Percentiles rank a stretch among this genome's conserved stretches.
These are phyloP conservation scores for Bovichtus variegatus DNA, from an alignment of 2,797 vertebrate genomes.

Conservation along the genomic window DNA sequence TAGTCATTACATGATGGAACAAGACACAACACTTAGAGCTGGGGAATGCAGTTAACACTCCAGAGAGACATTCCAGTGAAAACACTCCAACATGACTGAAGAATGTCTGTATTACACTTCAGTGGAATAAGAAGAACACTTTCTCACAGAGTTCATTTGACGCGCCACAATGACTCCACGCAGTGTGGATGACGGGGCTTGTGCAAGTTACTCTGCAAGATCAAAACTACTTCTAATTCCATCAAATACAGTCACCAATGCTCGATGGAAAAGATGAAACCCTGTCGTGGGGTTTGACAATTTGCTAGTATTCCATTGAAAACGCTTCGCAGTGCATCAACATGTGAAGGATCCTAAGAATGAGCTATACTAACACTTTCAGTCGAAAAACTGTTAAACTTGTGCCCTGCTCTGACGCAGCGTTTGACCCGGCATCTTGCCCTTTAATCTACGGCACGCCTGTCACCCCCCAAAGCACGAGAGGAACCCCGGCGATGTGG, in stretches of 20 bases:
- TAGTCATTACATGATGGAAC: neutral
- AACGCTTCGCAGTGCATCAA: neutral
- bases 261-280: neutral
- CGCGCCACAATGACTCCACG: too few relatives aligned
- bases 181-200: too few relatives aligned
- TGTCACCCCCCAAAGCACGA: conserved; percentile 37
- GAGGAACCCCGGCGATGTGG: conserved; percentile 25
- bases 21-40: conserved; percentile 3
- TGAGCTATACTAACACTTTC: neutral
- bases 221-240: too few relatives aligned
- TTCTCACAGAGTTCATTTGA: too few relatives aligned
- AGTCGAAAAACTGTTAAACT: neutral
- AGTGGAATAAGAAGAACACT: neutral
- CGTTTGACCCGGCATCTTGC: conserved; percentile 35
- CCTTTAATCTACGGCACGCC: conserved; percentile 25
- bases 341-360: neutral
- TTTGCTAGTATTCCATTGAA: neutral
- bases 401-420: neutral
- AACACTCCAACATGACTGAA: neutral
- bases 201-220: too few relatives aligned
- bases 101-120: neutral
- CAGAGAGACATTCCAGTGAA: conserved; percentile 9
- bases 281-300: neutral
- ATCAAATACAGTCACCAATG: neutral
- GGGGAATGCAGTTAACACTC: conserved; percentile 16